Percentiles rank a stretch among this genome's conserved stretches.
These are phyloP conservation scores for Philonicus albiceps DNA, from an alignment of 2,888 invertebrate species.

Conservation along the genomic window DNA sequence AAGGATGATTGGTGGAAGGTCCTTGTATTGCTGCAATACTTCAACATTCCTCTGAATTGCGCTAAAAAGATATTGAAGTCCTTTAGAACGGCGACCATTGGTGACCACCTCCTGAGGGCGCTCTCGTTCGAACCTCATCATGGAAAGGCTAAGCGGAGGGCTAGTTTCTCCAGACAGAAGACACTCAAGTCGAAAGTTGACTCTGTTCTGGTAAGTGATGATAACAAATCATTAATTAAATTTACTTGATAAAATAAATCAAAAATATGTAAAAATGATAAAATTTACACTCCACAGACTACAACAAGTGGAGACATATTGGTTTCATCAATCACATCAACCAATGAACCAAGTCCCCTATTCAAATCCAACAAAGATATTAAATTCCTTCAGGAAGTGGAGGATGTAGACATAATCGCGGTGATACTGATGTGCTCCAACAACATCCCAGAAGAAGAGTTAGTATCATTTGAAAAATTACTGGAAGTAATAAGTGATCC, in stretches of 20 bases:
- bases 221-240: background rate
- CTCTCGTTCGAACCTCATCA: constrained; percentile 53
- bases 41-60: constrained; percentile 70
- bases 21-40: constrained; percentile 73
- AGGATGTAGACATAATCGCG: constrained; percentile 58
- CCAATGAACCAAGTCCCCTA: constrained; percentile 52
- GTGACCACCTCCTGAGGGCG: constrained; percentile 58
- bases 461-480: constrained; percentile 52
- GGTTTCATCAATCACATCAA: constrained; percentile 58
- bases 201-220: background rate
- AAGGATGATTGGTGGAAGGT: constrained; percentile 76
- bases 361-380: constrained; percentile 49
- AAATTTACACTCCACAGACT: constrained; percentile 44
- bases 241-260: background rate
- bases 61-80: constrained; percentile 53
- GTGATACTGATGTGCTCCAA: constrained; percentile 58
- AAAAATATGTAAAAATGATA: background rate
- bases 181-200: constrained; percentile 34
- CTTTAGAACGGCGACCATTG: constrained; percentile 55
- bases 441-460: constrained; percentile 50
- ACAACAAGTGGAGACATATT: constrained; percentile 51
- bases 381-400: constrained; percentile 52
- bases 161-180: constrained; percentile 51
- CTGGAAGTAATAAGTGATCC: constrained; percentile 55
- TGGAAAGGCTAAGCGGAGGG: constrained; percentile 49